Conservation (phyloP, 2,113 vertebrate genomes). For the Clinocottus analis region DNA sequence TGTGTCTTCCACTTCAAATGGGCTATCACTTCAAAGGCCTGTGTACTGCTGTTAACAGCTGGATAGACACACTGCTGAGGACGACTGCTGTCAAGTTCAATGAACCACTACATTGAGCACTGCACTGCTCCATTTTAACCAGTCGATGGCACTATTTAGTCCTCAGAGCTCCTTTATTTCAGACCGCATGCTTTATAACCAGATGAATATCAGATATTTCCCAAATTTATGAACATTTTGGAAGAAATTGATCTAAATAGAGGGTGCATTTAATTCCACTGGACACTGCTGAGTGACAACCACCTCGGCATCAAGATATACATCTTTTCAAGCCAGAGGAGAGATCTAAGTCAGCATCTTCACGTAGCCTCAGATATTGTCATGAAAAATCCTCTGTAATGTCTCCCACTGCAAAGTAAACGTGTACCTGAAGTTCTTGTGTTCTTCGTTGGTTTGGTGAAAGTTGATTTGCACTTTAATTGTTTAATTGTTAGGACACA, state of each 20-base stretch:
- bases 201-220: neutral
- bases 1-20: constrained; percentile 61
- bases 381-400: neutral
- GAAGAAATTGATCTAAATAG: neutral
- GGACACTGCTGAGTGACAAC: neutral
- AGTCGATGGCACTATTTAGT: constrained; percentile 50
- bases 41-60: constrained; percentile 64
- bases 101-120: constrained; percentile 53
- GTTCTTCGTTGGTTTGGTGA: neutral
- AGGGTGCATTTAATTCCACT: neutral
- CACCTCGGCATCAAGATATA: neutral
- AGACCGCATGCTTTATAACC: neutral
- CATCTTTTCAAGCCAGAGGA: neutral
- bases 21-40: constrained; percentile 54
- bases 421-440: neutral
- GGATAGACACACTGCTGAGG: constrained; percentile 53
- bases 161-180: neutral
- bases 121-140: constrained; percentile 48
- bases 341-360: neutral
- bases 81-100: constrained; percentile 64
- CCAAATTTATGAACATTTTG: neutral
- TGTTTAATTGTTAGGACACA: neutral
- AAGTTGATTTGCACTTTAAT: neutral
- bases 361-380: neutral
- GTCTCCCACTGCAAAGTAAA: neutral